Conservation (phyloP, 2,888 invertebrate genomes). For the Trilocha varians region DNA sequence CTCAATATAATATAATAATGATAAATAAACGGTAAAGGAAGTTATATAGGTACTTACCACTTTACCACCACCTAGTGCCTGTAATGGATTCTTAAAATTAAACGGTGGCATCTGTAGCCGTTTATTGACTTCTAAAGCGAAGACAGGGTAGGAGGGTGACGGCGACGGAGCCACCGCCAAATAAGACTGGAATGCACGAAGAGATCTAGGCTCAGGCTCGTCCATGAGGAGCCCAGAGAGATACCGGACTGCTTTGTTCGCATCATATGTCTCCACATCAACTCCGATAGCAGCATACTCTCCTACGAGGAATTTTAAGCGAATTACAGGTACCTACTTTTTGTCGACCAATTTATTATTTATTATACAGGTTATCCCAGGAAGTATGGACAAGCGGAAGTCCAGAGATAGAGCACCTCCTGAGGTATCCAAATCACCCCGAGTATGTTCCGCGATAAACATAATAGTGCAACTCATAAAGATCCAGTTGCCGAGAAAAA, state of each 20-base stretch:
- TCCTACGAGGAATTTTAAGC: no score
- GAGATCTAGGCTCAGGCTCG: conserved; percentile 72
- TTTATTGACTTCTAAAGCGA: conserved; percentile 83
- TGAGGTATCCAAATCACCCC: no score
- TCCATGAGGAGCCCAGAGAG: conserved; percentile 82
- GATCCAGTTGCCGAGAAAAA: no score
- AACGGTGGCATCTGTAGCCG: conserved; percentile 91
- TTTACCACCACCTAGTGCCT: conserved; percentile 80
- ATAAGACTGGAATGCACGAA: conserved; percentile 85
- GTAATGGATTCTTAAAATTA: conserved; percentile 87
- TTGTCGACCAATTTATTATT: no score
- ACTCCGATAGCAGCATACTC: conserved; percentile 96
- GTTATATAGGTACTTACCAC: conserved; percentile 69
- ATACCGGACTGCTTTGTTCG: conserved; percentile 83
- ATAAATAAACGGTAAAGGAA: no score
- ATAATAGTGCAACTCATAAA: no score
- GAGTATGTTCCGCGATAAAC: no score
- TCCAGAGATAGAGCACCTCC: no score
- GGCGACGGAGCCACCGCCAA: conserved; percentile 87
- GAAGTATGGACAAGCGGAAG: no score
- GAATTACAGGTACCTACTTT: no score
- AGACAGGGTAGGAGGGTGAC: conserved; percentile 80
- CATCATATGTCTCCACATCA: conserved; percentile 90
- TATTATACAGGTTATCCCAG: no score
- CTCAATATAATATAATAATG: no score